These are phyloP conservation scores for Acyrthosiphon pisum DNA, from an alignment of 1,140 invertebrate genomes.

Conservation along the genomic window DNA sequence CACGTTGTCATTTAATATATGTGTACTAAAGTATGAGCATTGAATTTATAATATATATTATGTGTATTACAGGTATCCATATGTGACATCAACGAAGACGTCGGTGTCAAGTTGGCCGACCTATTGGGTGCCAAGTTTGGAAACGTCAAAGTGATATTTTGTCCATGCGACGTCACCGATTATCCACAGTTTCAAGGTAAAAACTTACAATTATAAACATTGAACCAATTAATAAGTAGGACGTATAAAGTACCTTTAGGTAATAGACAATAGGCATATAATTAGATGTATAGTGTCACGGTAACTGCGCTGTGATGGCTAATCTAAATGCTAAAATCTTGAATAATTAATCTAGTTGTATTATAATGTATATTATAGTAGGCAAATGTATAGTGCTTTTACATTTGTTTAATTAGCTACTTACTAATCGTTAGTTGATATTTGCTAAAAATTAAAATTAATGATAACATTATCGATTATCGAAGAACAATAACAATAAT, in stretches of 20 bases:
- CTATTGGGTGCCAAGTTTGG: slow-evolving; percentile 70
- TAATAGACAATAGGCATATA: no score
- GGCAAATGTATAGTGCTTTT: not conserved
- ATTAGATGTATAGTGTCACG: not conserved
- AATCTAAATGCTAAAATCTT: not conserved
- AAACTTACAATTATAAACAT: not conserved
- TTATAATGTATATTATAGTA: not conserved
- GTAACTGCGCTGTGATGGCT: not conserved
- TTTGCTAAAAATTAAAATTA: no score
- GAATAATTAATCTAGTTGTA: no score
- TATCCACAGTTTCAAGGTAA: slow-evolving; percentile 78
- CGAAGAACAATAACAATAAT: no score
- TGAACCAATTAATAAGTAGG: no score
- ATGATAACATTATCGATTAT: no score
- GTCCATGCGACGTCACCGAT: slow-evolving; percentile 75
- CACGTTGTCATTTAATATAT: not conserved
- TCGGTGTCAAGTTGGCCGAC: slow-evolving; percentile 71
- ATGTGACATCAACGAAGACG: slow-evolving; percentile 73
- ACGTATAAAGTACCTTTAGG: no score
- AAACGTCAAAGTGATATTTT: slow-evolving; percentile 73
- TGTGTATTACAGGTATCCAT: slow-evolving; percentile 69
- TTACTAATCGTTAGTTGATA: no score
- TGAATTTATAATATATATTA: not conserved
- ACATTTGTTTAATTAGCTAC: no score
- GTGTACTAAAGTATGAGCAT: not conserved